Base-by-base conservation (phyloP, 2,888 invertebrate species). In the Physocephala rufipes region DNA sequence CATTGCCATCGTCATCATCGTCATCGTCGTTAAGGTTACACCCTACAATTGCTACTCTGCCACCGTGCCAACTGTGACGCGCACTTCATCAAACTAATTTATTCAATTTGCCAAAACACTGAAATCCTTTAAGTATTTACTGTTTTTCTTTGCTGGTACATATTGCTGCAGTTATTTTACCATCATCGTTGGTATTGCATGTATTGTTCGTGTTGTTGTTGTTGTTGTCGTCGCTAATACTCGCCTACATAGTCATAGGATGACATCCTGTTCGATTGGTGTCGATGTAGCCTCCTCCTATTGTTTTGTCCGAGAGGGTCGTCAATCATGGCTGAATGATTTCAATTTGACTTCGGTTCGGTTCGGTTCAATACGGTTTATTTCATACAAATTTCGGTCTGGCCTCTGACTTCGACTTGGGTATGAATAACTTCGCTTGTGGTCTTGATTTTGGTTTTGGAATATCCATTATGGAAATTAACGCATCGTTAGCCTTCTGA, bases 401-500 rank as follows among this genome's bases (percentile, higher is more conserved):
- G 26, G 16, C 65, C 62, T 15, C 66, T 58, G 53, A 53, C 45
- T 68, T 43, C 28, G 24, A 43, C 1, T 16, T 45, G 63, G 26
- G 15, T n/a, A n/a, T n/a, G n/a, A n/a, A n/a, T n/a, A n/a, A n/a
- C n/a, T n/a, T n/a, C n/a, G n/a, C n/a, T n/a, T n/a, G n/a, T 74
- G 72, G 73, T 69, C 71, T 74, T 73, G 55, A 30, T 24, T 13
- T 65, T 59, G 71, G 51, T 65, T 71, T 62, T 67, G 75, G 72
- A 75, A 77, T 78, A 77, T 78, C 79, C 78, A 80, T 80, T 79
- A 80, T 80, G 79, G 78, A 80, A 80, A 80, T 80, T 79, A 80
- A 80, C 80, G 79, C 80, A 80, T 80, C 80, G 80, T 80, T 80
- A 79, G 78, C 77, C 79, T 78, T 78, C 79, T 79, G 80, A 80